Base-by-base conservation (phyloP, 2,888 invertebrate genomes). In the Perizoma affinitatum region DNA sequence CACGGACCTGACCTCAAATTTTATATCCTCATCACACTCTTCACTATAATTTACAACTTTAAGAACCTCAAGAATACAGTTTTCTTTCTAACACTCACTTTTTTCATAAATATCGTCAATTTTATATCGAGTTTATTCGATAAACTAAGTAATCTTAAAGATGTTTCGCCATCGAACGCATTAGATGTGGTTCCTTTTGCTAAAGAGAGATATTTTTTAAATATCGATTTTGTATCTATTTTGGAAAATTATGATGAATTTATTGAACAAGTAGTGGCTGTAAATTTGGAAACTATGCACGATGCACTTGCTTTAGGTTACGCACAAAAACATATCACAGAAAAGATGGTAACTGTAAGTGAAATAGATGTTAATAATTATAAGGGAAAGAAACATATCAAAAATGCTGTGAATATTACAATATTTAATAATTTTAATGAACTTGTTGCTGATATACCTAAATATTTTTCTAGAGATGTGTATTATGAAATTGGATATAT, bases 381-480 rank as follows among this genome's bases (percentile, higher is more conserved):
- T 90, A 90, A 88, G 80, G 72, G 82, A 90, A 88, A 79, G 78
- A 88, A 81, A 90, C 91, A 92, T 92, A 92, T 92, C 90, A 85
- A 87, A 78, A 83, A 92, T 82, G 92, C 92, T 92, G 92, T 92
- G 92, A 92, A 87, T 87, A 90, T 87, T 89, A 92, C 92, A 91
- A 91, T 90, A 92, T 91, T 78, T 89, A 84, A 81, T 90, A 82
- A 88, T 87, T 86, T 86, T 83, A 90, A 88, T 85, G 80, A 83
- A 87, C 88, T 88, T 80, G 87, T 91, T 89, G 89, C 88, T 84
- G 80, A 87, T 83, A 90, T 87, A 91, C 86, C 84, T 90, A 89
- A 90, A 91, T 92, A 92, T 92, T 92, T 92, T 92, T 92, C 92
- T 92, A 92, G 92, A 82, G 85, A 91, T 84, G 88, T 92, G 88